phyloP scores from a whole-genome alignment of 2,797 vertebrate genomes.

The Cephalopachus bancanus region DNA sequence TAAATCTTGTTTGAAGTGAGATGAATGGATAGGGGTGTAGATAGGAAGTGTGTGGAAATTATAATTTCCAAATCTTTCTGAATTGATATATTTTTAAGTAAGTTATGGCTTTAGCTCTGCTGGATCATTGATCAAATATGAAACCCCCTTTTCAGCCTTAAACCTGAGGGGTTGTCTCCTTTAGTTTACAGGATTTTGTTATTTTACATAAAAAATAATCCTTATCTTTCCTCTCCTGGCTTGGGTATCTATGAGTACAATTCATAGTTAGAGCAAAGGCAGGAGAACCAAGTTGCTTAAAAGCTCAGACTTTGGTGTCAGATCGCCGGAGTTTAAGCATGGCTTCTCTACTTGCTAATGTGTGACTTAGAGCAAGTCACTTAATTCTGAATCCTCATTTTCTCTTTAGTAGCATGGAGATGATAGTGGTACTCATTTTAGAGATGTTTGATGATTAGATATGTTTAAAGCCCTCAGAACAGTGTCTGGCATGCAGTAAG shows the following conservation, averaged over 20 bases:
- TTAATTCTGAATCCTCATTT: not conserved
- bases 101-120: not conserved
- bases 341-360: not conserved
- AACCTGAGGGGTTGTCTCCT: not conserved
- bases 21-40: not conserved
- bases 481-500: rapidly evolving
- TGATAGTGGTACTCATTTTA: not conserved
- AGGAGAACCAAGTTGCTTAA: not conserved
- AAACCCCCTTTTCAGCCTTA: not conserved
- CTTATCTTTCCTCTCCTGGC: not conserved
- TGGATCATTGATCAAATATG: not conserved
- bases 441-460: not conserved
- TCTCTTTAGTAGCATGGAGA: not conserved
- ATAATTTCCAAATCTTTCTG: not conserved
- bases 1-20: slow-evolving; percentile 31
- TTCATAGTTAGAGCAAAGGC: not conserved
- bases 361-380: not conserved
- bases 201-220: not conserved
- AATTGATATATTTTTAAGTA: not conserved
- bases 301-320: not conserved
- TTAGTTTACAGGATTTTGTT: not conserved
- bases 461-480: not conserved
- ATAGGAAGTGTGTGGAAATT: not conserved
- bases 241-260: not conserved
- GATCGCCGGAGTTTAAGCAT: not conserved